Percentiles rank a stretch among this genome's conserved stretches.
Conservation (phyloP, 2,113 vertebrate genomes). For the Macquaria ambigua region DNA sequence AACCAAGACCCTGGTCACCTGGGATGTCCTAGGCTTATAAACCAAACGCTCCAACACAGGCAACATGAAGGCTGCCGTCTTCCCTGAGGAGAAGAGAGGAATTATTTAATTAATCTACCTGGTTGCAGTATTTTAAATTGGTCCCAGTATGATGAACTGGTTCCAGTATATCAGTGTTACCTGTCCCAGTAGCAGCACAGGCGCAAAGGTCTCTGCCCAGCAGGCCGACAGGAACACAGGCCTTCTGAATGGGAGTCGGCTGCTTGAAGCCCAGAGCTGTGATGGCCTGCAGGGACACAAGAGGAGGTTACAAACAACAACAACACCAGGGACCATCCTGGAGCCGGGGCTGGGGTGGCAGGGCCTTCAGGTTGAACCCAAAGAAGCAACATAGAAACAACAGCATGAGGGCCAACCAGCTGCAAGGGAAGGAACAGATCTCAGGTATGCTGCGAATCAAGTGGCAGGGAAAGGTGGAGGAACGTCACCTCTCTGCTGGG, state of each 20-base stretch:
- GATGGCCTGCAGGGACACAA: slow-evolving; percentile 86
- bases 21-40: slow-evolving; percentile 94
- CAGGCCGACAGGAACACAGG: slow-evolving; percentile 94
- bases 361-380: neutral
- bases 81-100: slow-evolving; percentile 82
- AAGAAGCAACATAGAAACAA: too few species aligned
- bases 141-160: neutral
- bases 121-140: too few species aligned
- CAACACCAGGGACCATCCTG: neutral
- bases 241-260: slow-evolving; percentile 98
- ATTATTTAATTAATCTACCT: too few species aligned
- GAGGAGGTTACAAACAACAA: neutral
- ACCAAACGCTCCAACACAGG: slow-evolving; percentile 95
- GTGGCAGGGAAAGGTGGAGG: too few species aligned
- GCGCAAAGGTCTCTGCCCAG: slow-evolving; percentile 97
- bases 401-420: too few species aligned
- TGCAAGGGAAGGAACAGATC: too few species aligned
- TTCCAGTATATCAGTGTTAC: slow-evolving; percentile 67
- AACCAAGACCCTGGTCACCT: slow-evolving; percentile 92
- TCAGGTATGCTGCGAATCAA: too few species aligned
- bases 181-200: slow-evolving; percentile 97
- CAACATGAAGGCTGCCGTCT: slow-evolving; percentile 96
- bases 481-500: too few species aligned
- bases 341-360: too few species aligned
- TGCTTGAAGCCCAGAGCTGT: slow-evolving; percentile 93